Base-by-base conservation (phyloP, 2,113 vertebrate species). In the Otus sunia region DNA sequence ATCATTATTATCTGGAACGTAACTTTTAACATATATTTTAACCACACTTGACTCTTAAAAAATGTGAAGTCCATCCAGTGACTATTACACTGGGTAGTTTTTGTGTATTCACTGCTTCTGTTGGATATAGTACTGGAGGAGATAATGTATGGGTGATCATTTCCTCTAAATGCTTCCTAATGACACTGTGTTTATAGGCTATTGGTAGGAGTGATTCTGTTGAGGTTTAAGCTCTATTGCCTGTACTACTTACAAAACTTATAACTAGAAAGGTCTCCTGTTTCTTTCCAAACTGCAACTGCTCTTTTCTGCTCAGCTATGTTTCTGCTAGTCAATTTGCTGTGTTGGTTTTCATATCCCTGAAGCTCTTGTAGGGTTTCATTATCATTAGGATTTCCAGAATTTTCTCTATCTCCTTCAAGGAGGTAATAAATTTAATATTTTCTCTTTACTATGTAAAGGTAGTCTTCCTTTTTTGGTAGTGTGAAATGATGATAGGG, bases 401-500 rank as follows among this genome's bases (percentile, higher is more conserved):
- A 92, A 50, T 64, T 27, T 11, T 78, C 59, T 66, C 52, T 68
- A 0, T 58, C 22, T 84, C 23, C 49, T 82, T 9, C 30, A 63
- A 74, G 36, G 17, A 73, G 15, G 37, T 90, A 79, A 52, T 41
- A 73, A 23, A 12, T 45, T 60, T 39, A 56, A 43, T 62, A 63
- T 45, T 83, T 82, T 86, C 26, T 86, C 21, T 79, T 43, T 4
- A 1, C 47, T 52, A 2, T 23, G 11, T 43, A 43, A 55, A 79
- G 29, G 13, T 29, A 63, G 8, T 49, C 11, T 68, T 92, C 25
- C 29, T 45, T 60, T 88, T 67, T 17, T 47, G 39, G 64, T 60
- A 47, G 23, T 23, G 11, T 64, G 34, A 87, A 88, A 86, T 81
- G 39, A 89, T 94, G 47, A 88, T 95, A 75, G 12, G 36, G 19